A percentile compares a stretch with the other conserved stretches of the same genome.
phyloP scores from a whole-genome alignment of 2,888 invertebrate species.

The Polietes domitor region DNA sequence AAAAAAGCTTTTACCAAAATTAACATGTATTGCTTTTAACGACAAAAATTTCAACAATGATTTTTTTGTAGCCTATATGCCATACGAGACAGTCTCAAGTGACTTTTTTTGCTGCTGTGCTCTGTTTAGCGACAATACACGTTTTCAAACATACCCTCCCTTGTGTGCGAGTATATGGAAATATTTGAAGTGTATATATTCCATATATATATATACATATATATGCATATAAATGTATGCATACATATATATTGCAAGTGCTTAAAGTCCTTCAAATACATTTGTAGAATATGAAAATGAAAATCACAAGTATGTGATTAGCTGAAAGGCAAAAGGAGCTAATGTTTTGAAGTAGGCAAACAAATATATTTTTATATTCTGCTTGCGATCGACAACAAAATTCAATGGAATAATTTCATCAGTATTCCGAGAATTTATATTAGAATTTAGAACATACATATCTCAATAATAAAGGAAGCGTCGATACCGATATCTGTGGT shows the following conservation, averaged over 20 bases:
- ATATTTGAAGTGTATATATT: not conserved
- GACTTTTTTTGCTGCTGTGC: conserved; percentile 26
- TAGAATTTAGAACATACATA: no score
- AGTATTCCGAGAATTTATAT: no score
- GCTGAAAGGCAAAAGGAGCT: not conserved
- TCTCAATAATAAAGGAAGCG: no score
- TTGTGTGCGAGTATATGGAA: not conserved
- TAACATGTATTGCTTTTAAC: conserved; percentile 39
- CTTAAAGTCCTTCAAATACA: conserved; percentile 49
- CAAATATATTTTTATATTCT: not conserved
- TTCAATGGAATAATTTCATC: no score
- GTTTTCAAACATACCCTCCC: not conserved
- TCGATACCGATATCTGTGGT: no score
- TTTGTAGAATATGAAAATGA: conserved; percentile 10
- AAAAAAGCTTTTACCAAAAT: conserved; percentile 33
- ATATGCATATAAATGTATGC: not conserved
- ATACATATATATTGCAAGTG: conserved; percentile 21
- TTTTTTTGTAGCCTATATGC: conserved; percentile 24
- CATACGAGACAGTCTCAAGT: conserved; percentile 55
- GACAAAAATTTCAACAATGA: conserved; percentile 15
- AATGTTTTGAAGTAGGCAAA: not conserved
- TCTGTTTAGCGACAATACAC: conserved; percentile 8
- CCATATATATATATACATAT: not conserved
- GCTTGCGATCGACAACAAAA: no score
- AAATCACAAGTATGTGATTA: conserved; percentile 25